A percentile compares a stretch with the other conserved stretches of the same genome.
Evolutionary conservation across 2,797 vertebrate genomes (phyloP).

Genomic region (Oophaga sylvatica): DNA sequence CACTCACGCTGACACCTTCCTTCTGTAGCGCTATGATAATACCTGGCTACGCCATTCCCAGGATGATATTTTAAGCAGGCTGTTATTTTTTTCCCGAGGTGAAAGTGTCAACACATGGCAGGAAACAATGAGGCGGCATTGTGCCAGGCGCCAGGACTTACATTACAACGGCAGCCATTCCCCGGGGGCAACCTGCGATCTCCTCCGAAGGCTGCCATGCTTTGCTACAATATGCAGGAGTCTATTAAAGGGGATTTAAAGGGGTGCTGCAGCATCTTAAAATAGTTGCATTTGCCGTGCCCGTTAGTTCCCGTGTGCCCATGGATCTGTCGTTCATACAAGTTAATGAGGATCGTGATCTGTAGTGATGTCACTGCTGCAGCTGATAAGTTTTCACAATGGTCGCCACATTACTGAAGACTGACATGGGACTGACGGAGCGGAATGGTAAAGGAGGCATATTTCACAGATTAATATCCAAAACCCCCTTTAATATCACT

Average conservation of each 20-base stretch:
- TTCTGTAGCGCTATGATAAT: conserved; percentile 50
- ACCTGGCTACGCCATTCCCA: conserved; percentile 41
- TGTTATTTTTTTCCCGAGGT: conserved; percentile 50
- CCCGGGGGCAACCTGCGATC: background rate
- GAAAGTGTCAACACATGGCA: conserved; percentile 47
- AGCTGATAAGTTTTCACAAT: background rate
- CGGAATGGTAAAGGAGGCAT: too few relatives aligned
- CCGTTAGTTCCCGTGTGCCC: too few relatives aligned
- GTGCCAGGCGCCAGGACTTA: conserved; percentile 43
- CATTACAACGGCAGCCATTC: background rate
- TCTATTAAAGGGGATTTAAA: background rate
- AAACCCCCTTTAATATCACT: too few relatives aligned
- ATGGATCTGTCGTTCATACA: background rate
- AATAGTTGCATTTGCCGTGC: background rate
- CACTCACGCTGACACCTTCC: conserved; percentile 48
- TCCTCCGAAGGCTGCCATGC: background rate
- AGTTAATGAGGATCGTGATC: background rate
- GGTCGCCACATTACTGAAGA: background rate
- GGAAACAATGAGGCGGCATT: conserved; percentile 30
- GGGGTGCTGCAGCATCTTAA: background rate
- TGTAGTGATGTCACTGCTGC: background rate
- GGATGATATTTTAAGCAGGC: conserved; percentile 45
- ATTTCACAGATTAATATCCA: too few relatives aligned
- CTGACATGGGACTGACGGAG: too few relatives aligned
- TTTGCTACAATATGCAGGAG: background rate